phyloP scores from a whole-genome alignment of 2,888 invertebrate species.

The Pristionchus maxplancki region DNA sequence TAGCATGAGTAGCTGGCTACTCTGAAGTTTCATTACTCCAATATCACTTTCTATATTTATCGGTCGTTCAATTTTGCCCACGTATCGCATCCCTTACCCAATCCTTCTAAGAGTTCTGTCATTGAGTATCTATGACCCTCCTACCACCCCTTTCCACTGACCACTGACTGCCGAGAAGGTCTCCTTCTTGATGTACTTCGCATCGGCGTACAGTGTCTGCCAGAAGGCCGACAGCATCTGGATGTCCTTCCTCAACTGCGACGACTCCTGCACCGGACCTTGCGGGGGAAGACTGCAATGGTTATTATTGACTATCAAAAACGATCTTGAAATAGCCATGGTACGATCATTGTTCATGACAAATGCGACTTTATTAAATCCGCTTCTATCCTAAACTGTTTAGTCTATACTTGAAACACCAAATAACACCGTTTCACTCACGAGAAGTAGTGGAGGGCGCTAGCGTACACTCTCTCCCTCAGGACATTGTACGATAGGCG shows the following conservation, averaged over 20 bases:
- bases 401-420: not conserved
- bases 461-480: slow-evolving; percentile 93
- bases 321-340: too few relatives aligned
- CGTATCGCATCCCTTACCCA: too few relatives aligned
- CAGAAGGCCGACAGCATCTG: slow-evolving; percentile 92
- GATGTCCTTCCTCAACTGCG: slow-evolving; percentile 91
- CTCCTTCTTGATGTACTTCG: slow-evolving; percentile 79
- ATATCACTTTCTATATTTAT: too few relatives aligned
- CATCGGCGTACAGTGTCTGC: slow-evolving; percentile 89
- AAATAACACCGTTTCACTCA: slow-evolving; percentile 56
- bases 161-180: slow-evolving; percentile 60
- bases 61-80: too few relatives aligned
- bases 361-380: not conserved
- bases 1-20: not conserved
- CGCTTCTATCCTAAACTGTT: not conserved
- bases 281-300: slow-evolving; percentile 82
- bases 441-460: slow-evolving; percentile 92
- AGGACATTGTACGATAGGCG: slow-evolving; percentile 92
- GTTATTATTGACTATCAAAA: not conserved
- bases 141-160: not conserved
- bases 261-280: slow-evolving; percentile 88
- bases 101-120: too few relatives aligned
- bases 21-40: not conserved
- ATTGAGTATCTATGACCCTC: too few relatives aligned
- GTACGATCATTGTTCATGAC: not conserved